Evolutionary conservation across 2,888 invertebrate genomes (phyloP).

Genomic region (Melieria picta): DNA sequence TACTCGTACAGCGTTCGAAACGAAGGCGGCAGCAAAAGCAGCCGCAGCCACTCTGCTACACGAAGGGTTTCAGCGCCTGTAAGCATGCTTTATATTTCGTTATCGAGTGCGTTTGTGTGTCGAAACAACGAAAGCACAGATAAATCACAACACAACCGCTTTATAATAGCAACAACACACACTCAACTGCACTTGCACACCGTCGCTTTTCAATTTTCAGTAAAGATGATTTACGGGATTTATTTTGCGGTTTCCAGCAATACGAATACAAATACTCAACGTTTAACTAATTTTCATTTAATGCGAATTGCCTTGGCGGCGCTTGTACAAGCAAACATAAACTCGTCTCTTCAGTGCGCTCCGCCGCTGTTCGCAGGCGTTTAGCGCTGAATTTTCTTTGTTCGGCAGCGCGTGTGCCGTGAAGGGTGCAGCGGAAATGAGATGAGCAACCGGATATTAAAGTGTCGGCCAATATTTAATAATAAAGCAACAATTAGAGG

Average conservation of each 20-base stretch:
- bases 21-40: neutral
- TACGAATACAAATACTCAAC: neutral
- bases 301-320: neutral
- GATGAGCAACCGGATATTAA: conserved; percentile 13
- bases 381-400: neutral
- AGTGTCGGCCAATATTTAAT: conserved; percentile 1
- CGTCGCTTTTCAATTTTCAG: conserved; percentile 15
- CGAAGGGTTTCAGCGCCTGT: conserved; percentile 8
- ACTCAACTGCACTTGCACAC: neutral
- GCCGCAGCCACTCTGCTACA: neutral
- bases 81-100: neutral
- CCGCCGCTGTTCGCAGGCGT: neutral
- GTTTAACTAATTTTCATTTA: neutral
- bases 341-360: no score
- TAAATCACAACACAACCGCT: neutral
- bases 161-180: neutral
- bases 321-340: neutral
- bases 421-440: conserved; percentile 7
- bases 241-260: conserved; percentile 17
- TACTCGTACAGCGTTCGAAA: neutral
- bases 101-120: neutral
- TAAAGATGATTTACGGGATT: neutral
- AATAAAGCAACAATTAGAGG: conserved; percentile 21
- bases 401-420: no score
- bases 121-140: neutral